Evolutionary conservation across 2,888 invertebrate species (phyloP).

Genomic region (Caenorhabditis macrosperma): DNA sequence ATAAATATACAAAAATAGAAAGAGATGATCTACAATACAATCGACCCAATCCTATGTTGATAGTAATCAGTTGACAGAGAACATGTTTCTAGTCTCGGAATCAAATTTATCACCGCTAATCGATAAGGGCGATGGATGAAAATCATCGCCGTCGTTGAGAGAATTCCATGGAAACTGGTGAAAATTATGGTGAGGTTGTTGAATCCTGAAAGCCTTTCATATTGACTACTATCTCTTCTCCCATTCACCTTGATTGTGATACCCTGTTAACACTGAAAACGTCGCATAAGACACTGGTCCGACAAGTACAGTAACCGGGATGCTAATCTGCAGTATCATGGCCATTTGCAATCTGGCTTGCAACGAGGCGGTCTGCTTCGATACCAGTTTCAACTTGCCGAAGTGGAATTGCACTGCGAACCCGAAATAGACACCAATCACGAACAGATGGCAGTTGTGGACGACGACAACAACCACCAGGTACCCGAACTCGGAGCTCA

Average conservation of each 20-base stretch:
- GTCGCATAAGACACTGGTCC: not conserved
- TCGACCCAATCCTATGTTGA: not conserved
- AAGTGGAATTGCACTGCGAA: not conserved
- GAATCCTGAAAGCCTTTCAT: not conserved
- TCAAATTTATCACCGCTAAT: not conserved
- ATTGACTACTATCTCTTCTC: no score
- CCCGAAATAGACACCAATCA: not conserved
- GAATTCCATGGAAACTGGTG: not conserved
- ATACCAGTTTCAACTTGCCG: not conserved
- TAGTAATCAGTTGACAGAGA: not conserved
- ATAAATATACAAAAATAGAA: no score
- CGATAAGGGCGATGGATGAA: not conserved
- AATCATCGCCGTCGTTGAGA: not conserved
- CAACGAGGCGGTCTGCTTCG: not conserved
- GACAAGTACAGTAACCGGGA: not conserved
- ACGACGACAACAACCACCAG: not conserved
- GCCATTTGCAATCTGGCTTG: not conserved
- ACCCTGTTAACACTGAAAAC: not conserved
- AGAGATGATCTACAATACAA: not conserved
- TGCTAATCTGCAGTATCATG: not conserved
- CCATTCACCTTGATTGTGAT: slow-evolving; percentile 3
- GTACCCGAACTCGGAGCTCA: not conserved
- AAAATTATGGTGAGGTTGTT: not conserved
- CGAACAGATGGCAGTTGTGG: not conserved
- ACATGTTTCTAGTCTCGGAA: not conserved